Evolutionary conservation across 2,113 vertebrate species (phyloP).

Genomic region (Chlorodrepanis virens): DNA sequence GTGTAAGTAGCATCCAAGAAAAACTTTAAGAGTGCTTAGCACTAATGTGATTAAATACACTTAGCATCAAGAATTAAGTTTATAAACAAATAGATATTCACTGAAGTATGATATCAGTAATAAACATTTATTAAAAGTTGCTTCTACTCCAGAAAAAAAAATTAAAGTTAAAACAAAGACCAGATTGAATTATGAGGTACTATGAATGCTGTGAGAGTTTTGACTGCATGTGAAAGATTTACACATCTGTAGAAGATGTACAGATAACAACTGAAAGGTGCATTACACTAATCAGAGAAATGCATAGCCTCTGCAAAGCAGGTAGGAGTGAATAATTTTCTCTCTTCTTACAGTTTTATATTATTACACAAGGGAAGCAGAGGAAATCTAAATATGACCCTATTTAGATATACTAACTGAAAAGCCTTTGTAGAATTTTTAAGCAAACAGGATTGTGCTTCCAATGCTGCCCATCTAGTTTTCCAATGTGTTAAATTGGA

Average conservation of each 20-base stretch:
- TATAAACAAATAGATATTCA: conserved; percentile 34
- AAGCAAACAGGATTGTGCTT: conserved; percentile 88
- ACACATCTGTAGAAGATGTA: conserved; percentile 31
- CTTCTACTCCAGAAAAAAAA: not conserved
- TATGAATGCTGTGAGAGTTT: not conserved
- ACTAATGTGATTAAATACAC: conserved; percentile 52
- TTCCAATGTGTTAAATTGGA: conserved; percentile 88
- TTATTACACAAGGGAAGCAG: conserved; percentile 16
- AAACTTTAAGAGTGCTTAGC: conserved; percentile 61
- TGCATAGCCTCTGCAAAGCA: conserved; percentile 54
- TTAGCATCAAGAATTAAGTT: conserved; percentile 37
- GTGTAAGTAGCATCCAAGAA: conserved; percentile 54
- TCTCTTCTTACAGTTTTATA: conserved; percentile 31
- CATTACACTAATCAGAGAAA: conserved; percentile 51
- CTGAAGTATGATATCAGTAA: not conserved
- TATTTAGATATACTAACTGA: conserved; percentile 88
- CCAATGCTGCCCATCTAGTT: conserved; percentile 86
- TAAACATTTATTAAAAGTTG: not conserved
- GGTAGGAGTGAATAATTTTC: conserved; percentile 50
- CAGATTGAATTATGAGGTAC: conserved; percentile 4
- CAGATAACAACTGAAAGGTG: conserved; percentile 53
- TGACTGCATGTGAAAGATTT: conserved; percentile 40
- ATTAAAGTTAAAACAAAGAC: not conserved
- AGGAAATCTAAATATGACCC: conserved; percentile 85
- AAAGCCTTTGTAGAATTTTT: conserved; percentile 83